These are phyloP conservation scores for Menidia beryllina DNA, from an alignment of 2,113 vertebrate genomes.

Conservation along the genomic window DNA sequence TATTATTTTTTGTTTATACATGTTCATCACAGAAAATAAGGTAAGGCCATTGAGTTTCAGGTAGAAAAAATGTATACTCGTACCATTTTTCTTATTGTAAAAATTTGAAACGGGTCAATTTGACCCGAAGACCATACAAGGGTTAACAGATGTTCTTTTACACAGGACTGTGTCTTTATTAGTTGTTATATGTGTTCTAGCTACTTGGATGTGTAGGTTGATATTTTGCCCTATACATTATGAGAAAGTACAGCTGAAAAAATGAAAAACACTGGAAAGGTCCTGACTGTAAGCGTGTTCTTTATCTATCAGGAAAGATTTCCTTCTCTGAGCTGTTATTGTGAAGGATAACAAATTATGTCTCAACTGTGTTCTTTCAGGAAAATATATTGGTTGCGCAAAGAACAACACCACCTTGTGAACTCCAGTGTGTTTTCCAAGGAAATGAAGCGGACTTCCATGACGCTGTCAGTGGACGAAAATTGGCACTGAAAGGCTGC, in stretches of 20 bases:
- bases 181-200: too few species aligned
- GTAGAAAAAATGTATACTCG: too few species aligned
- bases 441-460: constrained; percentile 45
- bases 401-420: neutral
- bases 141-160: too few species aligned
- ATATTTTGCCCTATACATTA: neutral
- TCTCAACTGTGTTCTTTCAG: neutral
- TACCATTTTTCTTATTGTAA: too few species aligned
- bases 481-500: constrained; percentile 25
- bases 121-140: too few species aligned
- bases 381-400: neutral
- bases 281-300: neutral
- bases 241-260: constrained; percentile 46
- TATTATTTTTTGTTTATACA: too few species aligned
- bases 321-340: constrained; percentile 14
- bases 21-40: too few species aligned
- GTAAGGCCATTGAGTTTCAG: too few species aligned
- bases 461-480: constrained; percentile 17
- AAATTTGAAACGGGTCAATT: too few species aligned
- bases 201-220: too few species aligned
- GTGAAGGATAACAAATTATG: neutral
- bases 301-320: constrained; percentile 20
- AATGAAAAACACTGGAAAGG: constrained; percentile 43
- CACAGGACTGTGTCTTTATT: too few species aligned
- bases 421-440: constrained; percentile 4